A percentile compares a stretch with the other conserved stretches of the same genome.
phyloP scores from a whole-genome alignment of 2,888 invertebrate genomes.

The Proisotoma minuta region DNA sequence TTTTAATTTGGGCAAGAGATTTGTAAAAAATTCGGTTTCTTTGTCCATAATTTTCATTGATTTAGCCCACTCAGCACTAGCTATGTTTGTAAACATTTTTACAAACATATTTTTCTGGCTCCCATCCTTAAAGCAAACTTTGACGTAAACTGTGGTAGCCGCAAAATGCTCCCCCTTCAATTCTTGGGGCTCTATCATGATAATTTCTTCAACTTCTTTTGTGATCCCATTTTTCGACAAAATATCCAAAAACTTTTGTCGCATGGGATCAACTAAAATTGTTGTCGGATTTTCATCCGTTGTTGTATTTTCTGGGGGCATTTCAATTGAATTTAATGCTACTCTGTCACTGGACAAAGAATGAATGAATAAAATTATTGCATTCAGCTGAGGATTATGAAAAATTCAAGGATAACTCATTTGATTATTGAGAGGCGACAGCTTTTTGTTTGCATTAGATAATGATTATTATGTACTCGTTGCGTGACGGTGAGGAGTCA shows the following conservation, averaged over 20 bases:
- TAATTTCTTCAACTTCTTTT: constrained; percentile 17
- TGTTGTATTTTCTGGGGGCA: too few species aligned
- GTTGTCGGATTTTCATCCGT: too few species aligned
- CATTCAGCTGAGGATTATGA: too few species aligned
- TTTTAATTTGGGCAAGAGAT: constrained; percentile 20
- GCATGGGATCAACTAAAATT: background rate
- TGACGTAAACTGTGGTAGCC: constrained; percentile 16
- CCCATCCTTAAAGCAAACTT: constrained; percentile 20
- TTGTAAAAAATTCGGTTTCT: constrained; percentile 23
- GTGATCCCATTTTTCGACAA: constrained; percentile 17
- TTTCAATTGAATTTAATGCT: too few species aligned
- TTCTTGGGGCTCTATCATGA: constrained; percentile 11
- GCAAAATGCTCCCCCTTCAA: constrained; percentile 24
- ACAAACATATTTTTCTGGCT: constrained; percentile 24
- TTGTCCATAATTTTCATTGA: constrained; percentile 25
- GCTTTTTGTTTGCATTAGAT: too few species aligned
- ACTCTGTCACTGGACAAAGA: too few species aligned
- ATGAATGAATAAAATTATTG: too few species aligned
- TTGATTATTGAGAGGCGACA: too few species aligned
- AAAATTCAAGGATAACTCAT: too few species aligned
- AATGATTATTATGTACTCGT: too few species aligned
- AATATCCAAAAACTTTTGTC: constrained; percentile 13
- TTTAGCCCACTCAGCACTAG: constrained; percentile 1
- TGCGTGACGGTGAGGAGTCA: too few species aligned
- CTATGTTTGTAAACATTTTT: constrained; percentile 11